These are phyloP conservation scores for Sebastes melanostomus DNA, from an alignment of 2,797 vertebrate genomes.

Conservation along the genomic window DNA sequence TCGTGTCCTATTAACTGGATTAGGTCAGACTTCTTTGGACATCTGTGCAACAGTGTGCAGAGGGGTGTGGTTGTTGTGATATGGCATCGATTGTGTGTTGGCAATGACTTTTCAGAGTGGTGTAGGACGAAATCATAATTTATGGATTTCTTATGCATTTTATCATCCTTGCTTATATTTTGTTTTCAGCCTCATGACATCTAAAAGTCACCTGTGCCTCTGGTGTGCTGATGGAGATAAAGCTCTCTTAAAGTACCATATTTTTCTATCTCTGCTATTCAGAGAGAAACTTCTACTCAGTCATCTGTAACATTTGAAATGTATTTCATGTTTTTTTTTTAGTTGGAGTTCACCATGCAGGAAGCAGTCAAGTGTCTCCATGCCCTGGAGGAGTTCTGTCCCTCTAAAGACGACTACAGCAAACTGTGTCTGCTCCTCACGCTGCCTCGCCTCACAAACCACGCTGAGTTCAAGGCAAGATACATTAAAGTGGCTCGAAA, in stretches of 20 bases:
- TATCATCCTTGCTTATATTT: background rate
- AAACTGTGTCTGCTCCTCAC: constrained; percentile 97
- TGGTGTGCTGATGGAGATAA: background rate
- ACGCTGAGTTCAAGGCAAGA: constrained; percentile 92
- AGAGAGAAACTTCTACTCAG: background rate
- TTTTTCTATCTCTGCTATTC: background rate
- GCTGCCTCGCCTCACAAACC: constrained; percentile 95
- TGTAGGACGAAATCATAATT: background rate
- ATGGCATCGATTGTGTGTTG: background rate
- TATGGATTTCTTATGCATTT: background rate
- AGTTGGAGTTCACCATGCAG: constrained; percentile 98
- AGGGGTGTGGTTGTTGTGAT: background rate
- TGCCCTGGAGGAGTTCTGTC: constrained; percentile 93
- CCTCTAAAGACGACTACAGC: constrained; percentile 97
- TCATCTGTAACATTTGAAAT: background rate
- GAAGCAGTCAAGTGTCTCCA: constrained; percentile 98
- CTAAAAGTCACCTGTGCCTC: constrained; percentile 1
- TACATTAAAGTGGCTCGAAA: background rate
- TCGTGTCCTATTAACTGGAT: constrained; percentile 41
- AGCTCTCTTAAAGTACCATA: background rate
- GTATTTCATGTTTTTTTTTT: constrained; percentile 18
- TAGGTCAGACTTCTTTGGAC: constrained; percentile 30
- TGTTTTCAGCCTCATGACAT: background rate
- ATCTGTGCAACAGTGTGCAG: constrained; percentile 2
- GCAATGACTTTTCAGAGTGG: background rate